Percentiles rank a stretch among this genome's conserved stretches.
Conservation (phyloP, 2,113 vertebrate genomes). For the Hemiprocne comata region DNA sequence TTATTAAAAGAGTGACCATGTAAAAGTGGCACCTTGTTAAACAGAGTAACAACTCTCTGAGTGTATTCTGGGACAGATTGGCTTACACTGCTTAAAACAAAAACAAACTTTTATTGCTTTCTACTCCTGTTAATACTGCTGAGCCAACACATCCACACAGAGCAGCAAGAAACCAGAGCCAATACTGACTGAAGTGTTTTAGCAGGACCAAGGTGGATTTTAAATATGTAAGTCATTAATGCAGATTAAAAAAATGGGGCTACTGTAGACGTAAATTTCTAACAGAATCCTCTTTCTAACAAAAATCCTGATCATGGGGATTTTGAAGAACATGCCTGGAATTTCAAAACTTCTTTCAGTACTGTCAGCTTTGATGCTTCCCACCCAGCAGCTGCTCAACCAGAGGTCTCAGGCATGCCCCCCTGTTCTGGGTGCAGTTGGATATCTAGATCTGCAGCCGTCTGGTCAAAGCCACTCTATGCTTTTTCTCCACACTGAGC, state of each 20-base stretch:
- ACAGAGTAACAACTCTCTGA: neutral
- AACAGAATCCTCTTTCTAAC: neutral
- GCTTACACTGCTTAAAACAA: constrained; percentile 36
- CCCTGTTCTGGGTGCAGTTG: neutral
- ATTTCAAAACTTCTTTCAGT: neutral
- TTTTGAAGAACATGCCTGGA: neutral
- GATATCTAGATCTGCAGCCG: neutral
- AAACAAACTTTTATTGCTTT: constrained; percentile 54
- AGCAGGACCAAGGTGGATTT: neutral
- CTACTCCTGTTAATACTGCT: constrained; percentile 6
- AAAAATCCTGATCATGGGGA: neutral
- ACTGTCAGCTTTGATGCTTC: neutral
- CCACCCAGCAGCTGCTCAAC: rapidly evolving
- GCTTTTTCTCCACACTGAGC: neutral
- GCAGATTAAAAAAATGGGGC: neutral
- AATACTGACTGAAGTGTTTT: neutral
- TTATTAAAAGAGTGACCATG: constrained; percentile 46
- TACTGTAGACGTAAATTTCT: neutral
- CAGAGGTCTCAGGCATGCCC: neutral
- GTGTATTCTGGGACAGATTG: constrained; percentile 13
- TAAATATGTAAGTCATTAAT: constrained; percentile 1
- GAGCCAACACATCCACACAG: neutral
- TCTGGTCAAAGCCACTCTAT: neutral
- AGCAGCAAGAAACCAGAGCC: neutral
- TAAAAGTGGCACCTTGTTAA: constrained; percentile 64